A percentile compares a stretch with the other conserved stretches of the same genome.
Conservation (phyloP, 2,113 vertebrate species). For the Potamarius usumacintae region DNA sequence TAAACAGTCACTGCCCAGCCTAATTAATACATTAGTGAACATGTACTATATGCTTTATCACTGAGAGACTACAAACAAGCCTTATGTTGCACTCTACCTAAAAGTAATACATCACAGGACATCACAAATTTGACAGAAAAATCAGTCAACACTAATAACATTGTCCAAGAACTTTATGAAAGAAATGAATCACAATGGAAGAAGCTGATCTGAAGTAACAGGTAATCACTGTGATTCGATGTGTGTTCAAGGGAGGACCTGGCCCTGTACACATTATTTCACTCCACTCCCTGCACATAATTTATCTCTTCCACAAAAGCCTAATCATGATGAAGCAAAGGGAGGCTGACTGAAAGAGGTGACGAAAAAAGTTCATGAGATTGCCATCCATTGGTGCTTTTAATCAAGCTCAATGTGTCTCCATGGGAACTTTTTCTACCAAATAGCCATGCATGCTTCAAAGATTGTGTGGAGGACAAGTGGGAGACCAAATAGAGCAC, state of each 20-base stretch:
- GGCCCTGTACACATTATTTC: neutral
- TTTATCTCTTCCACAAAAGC: constrained; percentile 23
- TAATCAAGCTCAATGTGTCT: constrained; percentile 50
- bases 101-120: too few species aligned
- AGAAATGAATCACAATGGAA: constrained; percentile 23
- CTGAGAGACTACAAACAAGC: neutral
- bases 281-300: neutral
- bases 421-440: constrained; percentile 49
- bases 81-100: neutral
- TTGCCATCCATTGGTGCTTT: constrained; percentile 51
- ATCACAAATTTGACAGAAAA: too few species aligned
- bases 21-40: neutral
- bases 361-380: constrained; percentile 42
- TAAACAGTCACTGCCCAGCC: neutral
- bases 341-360: constrained; percentile 50
- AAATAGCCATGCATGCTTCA: constrained; percentile 11
- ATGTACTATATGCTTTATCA: neutral
- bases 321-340: neutral
- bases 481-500: constrained; percentile 18
- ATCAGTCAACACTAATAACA: too few species aligned
- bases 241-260: constrained; percentile 10
- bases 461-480: neutral
- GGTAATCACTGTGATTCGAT: constrained; percentile 29
- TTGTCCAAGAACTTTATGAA: neutral
- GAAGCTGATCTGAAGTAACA: neutral